These are phyloP conservation scores for Diorhabda elongata DNA, from an alignment of 1,140 invertebrate genomes.

Conservation along the genomic window DNA sequence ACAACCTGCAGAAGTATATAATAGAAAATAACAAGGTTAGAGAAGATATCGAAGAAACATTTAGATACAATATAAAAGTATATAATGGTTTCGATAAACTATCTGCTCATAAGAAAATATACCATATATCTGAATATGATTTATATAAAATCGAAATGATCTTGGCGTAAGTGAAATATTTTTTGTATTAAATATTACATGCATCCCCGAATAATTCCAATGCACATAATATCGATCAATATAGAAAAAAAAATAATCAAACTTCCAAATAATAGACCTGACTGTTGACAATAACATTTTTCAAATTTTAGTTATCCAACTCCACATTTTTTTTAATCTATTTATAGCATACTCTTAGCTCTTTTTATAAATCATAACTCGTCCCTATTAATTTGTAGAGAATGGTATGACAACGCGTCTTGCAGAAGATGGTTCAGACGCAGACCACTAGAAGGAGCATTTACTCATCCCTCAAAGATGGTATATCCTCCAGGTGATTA, in stretches of 20 bases:
- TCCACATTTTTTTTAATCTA: too few relatives aligned
- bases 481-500: constrained; percentile 83
- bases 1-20: constrained; percentile 4
- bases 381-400: constrained; percentile 51
- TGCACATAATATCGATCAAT: too few relatives aligned
- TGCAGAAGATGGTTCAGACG: constrained; percentile 82
- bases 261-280: too few relatives aligned
- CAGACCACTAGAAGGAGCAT: constrained; percentile 73
- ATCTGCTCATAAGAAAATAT: constrained; percentile 20
- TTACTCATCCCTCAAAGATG: constrained; percentile 88
- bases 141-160: constrained; percentile 18
- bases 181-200: background rate
- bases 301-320: too few relatives aligned
- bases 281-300: too few relatives aligned
- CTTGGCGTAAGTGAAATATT: constrained; percentile 12
- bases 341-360: too few relatives aligned
- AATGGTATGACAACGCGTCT: constrained; percentile 85
- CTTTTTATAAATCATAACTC: too few relatives aligned
- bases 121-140: constrained; percentile 19
- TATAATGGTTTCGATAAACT: constrained; percentile 22
- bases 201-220: too few relatives aligned
- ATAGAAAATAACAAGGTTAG: background rate
- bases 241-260: too few relatives aligned
- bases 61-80: constrained; percentile 20
- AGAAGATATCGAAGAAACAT: constrained; percentile 21